Conservation (phyloP, 2,113 vertebrate species). For the Seriola dumerili region DNA sequence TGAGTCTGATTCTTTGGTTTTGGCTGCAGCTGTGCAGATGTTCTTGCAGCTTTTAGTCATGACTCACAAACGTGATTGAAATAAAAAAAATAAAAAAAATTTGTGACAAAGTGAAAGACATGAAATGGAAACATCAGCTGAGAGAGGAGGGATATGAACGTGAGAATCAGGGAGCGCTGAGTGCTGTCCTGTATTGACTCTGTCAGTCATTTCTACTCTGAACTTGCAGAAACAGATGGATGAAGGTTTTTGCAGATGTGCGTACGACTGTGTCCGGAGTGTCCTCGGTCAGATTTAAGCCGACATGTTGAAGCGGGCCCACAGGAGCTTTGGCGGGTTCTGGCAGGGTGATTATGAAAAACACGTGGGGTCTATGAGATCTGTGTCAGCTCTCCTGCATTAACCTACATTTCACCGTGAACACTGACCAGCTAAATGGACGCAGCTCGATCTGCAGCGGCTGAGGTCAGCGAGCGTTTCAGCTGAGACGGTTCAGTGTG, state of each 20-base stretch:
- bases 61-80: background rate
- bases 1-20: background rate
- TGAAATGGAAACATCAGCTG: conserved; percentile 1
- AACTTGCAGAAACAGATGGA: background rate
- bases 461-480: background rate
- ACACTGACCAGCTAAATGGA: background rate
- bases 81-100: background rate
- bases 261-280: background rate
- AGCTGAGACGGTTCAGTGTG: no score
- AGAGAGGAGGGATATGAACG: conserved; percentile 6
- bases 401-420: conserved; percentile 49
- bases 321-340: background rate
- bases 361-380: conserved; percentile 16
- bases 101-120: background rate
- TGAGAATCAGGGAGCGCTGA: conserved; percentile 8
- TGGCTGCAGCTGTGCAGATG: conserved; percentile 13
- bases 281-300: conserved; percentile 19
- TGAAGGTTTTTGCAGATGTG: background rate
- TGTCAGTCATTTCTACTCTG: background rate
- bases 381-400: conserved; percentile 20
- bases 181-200: conserved; percentile 47
- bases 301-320: background rate
- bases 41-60: conserved; percentile 23
- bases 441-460: background rate
- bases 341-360: conserved; percentile 7